These are phyloP conservation scores for Knipowitschia caucasica DNA, from an alignment of 2,797 vertebrate genomes.

Conservation along the genomic window DNA sequence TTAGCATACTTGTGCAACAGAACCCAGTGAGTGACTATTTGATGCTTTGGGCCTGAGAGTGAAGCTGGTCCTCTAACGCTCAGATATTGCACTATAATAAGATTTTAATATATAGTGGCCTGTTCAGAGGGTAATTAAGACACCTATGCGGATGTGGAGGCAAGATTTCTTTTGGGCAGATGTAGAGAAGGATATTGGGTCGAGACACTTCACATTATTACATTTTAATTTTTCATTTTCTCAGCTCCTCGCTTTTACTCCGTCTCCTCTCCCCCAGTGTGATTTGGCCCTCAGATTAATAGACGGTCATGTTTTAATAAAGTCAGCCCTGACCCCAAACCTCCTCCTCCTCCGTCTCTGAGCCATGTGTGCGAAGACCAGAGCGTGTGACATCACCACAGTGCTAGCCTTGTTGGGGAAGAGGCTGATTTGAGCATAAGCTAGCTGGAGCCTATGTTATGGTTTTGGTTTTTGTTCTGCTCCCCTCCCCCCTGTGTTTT, in stretches of 20 bases:
- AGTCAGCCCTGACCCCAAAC: constrained; percentile 39
- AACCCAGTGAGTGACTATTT: no score
- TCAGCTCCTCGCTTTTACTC: constrained; percentile 4
- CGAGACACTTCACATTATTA: background rate
- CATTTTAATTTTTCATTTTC: constrained; percentile 10
- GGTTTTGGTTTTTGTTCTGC: no score
- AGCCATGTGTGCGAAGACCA: no score
- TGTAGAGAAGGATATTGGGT: background rate
- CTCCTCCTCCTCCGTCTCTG: background rate
- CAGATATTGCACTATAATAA: background rate
- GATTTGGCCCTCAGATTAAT: constrained; percentile 53
- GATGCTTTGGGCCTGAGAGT: no score
- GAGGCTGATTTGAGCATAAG: constrained; percentile 37
- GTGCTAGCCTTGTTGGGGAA: no score
- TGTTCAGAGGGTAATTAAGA: background rate
- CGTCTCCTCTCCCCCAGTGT: constrained; percentile 17
- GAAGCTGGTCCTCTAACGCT: no score
- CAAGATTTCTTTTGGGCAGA: background rate
- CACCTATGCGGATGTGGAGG: background rate
- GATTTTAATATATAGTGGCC: background rate
- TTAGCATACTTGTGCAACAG: no score
- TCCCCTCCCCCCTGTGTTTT: no score
- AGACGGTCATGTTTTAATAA: constrained; percentile 63
- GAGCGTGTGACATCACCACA: no score
- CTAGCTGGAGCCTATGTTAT: no score